Evolutionary conservation across 1,140 invertebrate genomes (phyloP), one percentile per base, ranked within the genome.

Genomic region (Lamellibrachia luymesi): DNA sequence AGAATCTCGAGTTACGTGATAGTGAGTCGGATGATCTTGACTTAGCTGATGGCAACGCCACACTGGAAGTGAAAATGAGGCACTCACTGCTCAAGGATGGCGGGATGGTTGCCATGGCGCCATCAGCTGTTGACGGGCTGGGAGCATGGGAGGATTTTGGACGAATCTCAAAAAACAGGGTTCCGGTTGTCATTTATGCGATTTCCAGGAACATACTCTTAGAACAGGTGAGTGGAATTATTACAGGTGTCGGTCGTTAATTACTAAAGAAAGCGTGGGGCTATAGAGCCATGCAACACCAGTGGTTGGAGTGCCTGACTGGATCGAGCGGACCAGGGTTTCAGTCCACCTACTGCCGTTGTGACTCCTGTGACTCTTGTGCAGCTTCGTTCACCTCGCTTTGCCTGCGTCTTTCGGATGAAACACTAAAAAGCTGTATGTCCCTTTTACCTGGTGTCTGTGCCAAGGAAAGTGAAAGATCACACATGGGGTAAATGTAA

Each of bases 51-150:
- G 38, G 91, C 49, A 91, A 4, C 25, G 51, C 91, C 4, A 97
- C 98, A 13, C 95, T 98, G 25, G 98, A 98, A 96, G 97, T 98
- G 2, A 97, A 98, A 94, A 95, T 98, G 4, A 97, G 97, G 95
- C 97, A 98, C 94, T 96, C 97, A 2, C 95, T 98, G 93, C 96
- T 98, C 49, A 97, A 97, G 95, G 97, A 98, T 95, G 97, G 97
- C 94, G 97, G 97, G 0, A 97, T 97, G 94, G 97, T 98, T 94
- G 97, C 98, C 92, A 96, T 98, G 5, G 17, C 91, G 1, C 25
- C 91, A n/a, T 80, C 64, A 10, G 13, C 49, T 91, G 91, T 91
- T 2, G 91, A 91, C 13, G 49, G 49, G 17, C 13, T 49, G 91
- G 13, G 91, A 4, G 25, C 91, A 1, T 51, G 51, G 91, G 49